These are phyloP conservation scores for Rhopalosiphum padi DNA, from an alignment of 1,140 invertebrate genomes.

Conservation along the genomic window DNA sequence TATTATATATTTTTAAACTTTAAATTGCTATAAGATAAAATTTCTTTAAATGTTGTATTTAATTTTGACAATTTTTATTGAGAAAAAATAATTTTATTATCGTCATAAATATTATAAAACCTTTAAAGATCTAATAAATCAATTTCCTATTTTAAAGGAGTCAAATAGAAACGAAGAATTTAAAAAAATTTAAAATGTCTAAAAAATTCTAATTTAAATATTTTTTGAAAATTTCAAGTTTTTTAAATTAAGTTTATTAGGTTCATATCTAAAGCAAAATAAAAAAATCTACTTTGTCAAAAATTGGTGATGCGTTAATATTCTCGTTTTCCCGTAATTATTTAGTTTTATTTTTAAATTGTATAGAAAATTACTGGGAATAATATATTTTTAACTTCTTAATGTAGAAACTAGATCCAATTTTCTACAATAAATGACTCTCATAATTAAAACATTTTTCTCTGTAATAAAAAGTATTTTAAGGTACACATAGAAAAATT, in stretches of 20 bases:
- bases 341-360: background rate
- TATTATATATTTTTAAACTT: background rate
- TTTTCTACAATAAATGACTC: background rate
- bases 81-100: too few species aligned
- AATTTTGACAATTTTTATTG: background rate
- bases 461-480: background rate
- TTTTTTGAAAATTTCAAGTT: background rate
- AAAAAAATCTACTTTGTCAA: too few species aligned
- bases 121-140: background rate
- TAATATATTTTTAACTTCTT: background rate
- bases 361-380: background rate
- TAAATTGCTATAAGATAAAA: background rate
- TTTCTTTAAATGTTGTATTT: background rate
- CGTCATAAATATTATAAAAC: background rate
- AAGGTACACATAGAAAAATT: background rate
- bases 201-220: background rate
- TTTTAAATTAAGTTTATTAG: background rate
- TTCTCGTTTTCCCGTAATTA: background rate
- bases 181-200: too few species aligned
- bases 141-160: background rate
- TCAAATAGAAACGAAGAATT: background rate
- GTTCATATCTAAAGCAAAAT: background rate
- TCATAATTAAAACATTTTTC: background rate
- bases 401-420: background rate
- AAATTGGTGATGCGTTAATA: background rate